Base-by-base conservation (phyloP, 2,113 vertebrate species). In the Octodon degus region DNA sequence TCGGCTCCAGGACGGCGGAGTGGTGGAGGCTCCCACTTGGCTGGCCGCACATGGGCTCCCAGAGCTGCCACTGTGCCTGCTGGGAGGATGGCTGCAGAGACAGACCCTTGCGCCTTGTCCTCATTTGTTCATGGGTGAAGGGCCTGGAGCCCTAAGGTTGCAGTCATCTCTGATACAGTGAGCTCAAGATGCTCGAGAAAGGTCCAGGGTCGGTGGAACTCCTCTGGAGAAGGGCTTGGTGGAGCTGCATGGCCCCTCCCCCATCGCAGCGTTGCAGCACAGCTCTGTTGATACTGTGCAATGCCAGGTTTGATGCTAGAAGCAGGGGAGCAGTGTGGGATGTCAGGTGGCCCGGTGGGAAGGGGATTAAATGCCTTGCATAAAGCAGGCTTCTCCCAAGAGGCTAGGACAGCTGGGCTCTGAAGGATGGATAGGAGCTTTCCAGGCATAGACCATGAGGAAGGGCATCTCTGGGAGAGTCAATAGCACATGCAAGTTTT, bases 31-130 rank as follows among this genome's bases (percentile, higher is more conserved):
- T 34, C 47, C 85, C 32, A 89, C 96, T 94, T 70, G 3, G 0
- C 63, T 14, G 63, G 34, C 50, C 3, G 86, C 90, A 34, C 43
- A 43, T 9, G 55, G 34, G 47, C 30, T 40, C 9, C 90, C 47
- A 63, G 82, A 50, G 47, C 65, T 1, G 10, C 37, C 20, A 22
- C 55, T 5, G 0, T 0, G 8, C 68, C 80, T 50, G 0, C 74
- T 62, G 27, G 58, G 65, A 58, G 22, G 74, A 58, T 27, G 2
- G 43, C 60, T 55, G 6, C 37, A 47, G 53, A 6, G 24, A 53
- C n/a, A 53, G 93, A 24, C 50, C 70, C 80, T 40, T 30, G n/a
- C 2, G 0, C 34, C 68, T 14, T 86, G 70, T 24, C 85, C 20
- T 50, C 74, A 6, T 86, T 80, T 74, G 70, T 81, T 70, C 22